Evolutionary conservation across 2,888 invertebrate species (phyloP).

Genomic region (Caenorhabditis macrosperma): DNA sequence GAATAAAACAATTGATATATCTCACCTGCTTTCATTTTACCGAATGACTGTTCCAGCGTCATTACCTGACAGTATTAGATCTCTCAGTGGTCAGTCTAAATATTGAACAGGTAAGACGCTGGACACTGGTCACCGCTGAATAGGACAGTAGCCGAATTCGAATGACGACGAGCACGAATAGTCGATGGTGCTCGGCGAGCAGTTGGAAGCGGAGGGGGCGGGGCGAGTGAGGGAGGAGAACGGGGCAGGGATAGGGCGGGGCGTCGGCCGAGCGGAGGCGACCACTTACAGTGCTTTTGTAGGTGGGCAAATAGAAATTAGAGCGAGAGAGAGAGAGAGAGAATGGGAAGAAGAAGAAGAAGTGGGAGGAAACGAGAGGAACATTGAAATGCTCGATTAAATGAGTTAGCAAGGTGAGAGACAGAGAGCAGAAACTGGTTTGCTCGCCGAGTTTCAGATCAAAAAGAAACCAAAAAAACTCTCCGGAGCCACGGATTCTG

Average conservation of each 20-base stretch:
- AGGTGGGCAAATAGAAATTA: conserved; percentile 29
- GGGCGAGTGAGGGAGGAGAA: conserved; percentile 15
- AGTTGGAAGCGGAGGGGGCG: conserved; percentile 24
- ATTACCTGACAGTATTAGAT: conserved; percentile 67
- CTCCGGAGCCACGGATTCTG: too few species aligned
- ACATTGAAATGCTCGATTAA: too few species aligned
- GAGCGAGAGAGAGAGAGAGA: not conserved
- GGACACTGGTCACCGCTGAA: conserved; percentile 48
- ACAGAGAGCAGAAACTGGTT: too few species aligned
- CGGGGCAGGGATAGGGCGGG: conserved; percentile 15
- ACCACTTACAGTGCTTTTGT: conserved; percentile 57
- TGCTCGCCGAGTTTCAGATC: too few species aligned
- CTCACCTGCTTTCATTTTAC: conserved; percentile 8
- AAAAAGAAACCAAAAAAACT: too few species aligned
- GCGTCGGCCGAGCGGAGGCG: not conserved
- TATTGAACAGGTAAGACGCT: conserved; percentile 64
- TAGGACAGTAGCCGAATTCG: conserved; percentile 43
- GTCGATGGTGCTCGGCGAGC: conserved; percentile 14
- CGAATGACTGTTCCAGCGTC: conserved; percentile 57
- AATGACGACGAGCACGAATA: conserved; percentile 5
- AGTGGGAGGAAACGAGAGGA: not conserved
- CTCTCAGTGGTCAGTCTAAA: conserved; percentile 38
- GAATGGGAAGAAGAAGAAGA: not conserved
- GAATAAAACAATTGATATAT: conserved; percentile 6
- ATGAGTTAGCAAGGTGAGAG: too few species aligned